Base-by-base conservation (phyloP, 2,888 invertebrate species). In the Oligia strigilis region DNA sequence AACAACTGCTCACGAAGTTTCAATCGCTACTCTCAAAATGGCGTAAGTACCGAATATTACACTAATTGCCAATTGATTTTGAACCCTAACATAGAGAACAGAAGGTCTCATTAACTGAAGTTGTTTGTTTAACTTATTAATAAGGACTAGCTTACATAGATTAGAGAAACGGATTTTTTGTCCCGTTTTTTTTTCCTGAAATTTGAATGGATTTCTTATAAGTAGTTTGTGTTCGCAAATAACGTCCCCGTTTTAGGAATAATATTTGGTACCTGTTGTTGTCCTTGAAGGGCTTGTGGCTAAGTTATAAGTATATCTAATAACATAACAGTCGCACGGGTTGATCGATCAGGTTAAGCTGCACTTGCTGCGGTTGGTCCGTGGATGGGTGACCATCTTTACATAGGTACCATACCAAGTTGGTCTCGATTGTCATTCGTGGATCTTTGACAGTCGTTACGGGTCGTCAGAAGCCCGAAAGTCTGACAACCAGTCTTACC, bases 1-100 rank as follows among this genome's bases (percentile, higher is more conserved):
- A 84, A 90, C 92, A 92, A 93, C 92, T 91, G 94, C 93, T 95
- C 95, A 96, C 95, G 93, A 95, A 96, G 94, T 95, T 96, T 93
- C 92, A 89, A 93, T 49, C n/a, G 89, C 89, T 88, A 90, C 90
- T n/a, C n/a, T 89, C 89, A 91, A 89, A 96, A 95, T 89, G 93
- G 87, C 92, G 84, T 93, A 96, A 90, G 89, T 92, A 83, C 92
- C 76, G 85, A 91, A 92, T 90, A 89, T 87, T 79, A 85, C 75
- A 80, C 72, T 82, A 80, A 65, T 78, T 55, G 58, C 43, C 84
- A 80, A 88, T 72, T 72, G 52, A 92, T 91, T 87, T 78, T 82
- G 14, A 77, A 92, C 93, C 86, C 77, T 93, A 93, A 36, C 0
- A 0, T 0, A 0, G 0, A 1, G 0, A 0, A 0, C 0, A 81